phyloP scores from a whole-genome alignment of 2,888 invertebrate species.

The Temnothorax ravouxi region DNA sequence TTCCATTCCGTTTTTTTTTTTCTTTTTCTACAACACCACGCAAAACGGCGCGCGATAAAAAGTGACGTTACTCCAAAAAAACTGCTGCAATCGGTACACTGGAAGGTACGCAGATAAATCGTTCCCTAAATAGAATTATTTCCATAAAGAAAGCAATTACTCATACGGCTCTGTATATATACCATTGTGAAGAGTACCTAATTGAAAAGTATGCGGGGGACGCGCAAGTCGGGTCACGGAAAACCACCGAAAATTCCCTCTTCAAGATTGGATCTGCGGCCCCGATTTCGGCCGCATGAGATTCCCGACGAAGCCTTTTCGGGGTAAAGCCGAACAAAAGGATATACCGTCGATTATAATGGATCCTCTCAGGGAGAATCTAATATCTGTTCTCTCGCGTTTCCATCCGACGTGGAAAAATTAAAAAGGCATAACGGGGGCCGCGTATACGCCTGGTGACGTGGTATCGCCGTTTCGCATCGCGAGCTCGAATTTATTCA shows the following conservation, averaged over 20 bases:
- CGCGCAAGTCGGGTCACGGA: background rate
- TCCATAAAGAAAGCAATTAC: background rate
- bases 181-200: background rate
- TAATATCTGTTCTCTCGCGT: background rate
- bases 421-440: constrained; percentile 13
- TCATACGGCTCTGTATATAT: background rate
- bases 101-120: background rate
- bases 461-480: background rate
- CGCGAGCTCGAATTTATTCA: constrained; percentile 40
- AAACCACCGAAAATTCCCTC: background rate
- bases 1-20: background rate
- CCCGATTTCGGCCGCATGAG: background rate
- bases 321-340: constrained; percentile 9
- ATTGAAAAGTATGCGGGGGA: constrained; percentile 6
- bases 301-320: constrained; percentile 5
- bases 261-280: background rate
- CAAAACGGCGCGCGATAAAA: background rate
- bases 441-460: background rate
- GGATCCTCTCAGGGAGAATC: background rate
- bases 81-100: background rate
- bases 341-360: background rate
- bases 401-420: background rate
- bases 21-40: background rate
- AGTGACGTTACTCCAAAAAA: background rate
- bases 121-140: background rate